Evolutionary conservation across 2,888 invertebrate species (phyloP), one percentile per base, ranked within the genome.

Genomic region (Synergus umbraculus): DNA sequence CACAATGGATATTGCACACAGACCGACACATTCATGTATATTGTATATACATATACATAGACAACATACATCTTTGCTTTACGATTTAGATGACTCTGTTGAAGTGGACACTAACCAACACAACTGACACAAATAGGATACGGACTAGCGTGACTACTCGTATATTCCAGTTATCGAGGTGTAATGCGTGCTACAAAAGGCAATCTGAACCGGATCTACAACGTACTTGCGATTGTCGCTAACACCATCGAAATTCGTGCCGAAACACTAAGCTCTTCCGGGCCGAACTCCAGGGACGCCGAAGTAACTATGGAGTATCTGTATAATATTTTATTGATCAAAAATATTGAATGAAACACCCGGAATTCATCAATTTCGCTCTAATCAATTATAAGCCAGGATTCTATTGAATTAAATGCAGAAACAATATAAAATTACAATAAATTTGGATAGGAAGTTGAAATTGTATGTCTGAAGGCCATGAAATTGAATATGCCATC

Each of bases 131-230:
- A 84, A 85, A 88, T 84, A 83, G 87, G 85, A 86, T 86, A 83
- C 82, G 83, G 82, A 83, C 83, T 84, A 83, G 83, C 83, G 82
- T 85, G 81, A 69, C 85, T 82, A 80, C 81, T 83, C 84, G 82
- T 82, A 83, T 83, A 86, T 86, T 87, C 83, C 29, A 81, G 82
- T 84, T 82, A 87, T 87, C 86, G 86, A 85, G 83, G 83, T 83
- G 86, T 86, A 87, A 87, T 80, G 85, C 81, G 82, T 81, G 81
- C 81, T 83, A 84, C 80, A 83, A 83, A 84, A 85, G 82, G 85
- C 86, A 87, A 86, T 85, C 84, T 82, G 82, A 82, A 78, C 73
- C 73, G 73, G 73, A 73, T 73, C 37, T 73, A 73, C 49, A 73
- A 58, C 54, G 73, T 73, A 54, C 73, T 73, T 73, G 73, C 73